Percentiles rank a stretch among this genome's conserved stretches.
phyloP scores from a whole-genome alignment of 2,797 vertebrate species.

The Adelosebastes latens region DNA sequence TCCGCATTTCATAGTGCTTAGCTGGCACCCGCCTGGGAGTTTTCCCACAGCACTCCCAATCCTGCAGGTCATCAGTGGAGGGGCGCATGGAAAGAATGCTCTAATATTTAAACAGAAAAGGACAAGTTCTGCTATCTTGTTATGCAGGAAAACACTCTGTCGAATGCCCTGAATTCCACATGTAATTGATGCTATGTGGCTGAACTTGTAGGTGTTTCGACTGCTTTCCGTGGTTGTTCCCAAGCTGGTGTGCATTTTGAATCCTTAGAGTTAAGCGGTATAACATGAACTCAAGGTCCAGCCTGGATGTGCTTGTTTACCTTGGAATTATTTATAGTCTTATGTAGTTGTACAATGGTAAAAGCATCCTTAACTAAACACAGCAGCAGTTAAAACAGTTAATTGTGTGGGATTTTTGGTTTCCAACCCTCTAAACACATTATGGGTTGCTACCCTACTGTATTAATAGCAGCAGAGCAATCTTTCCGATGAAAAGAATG shows the following conservation, averaged over 20 bases:
- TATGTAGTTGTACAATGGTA: conserved; percentile 20
- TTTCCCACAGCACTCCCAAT: conserved; percentile 79
- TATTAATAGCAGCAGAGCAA: conserved; percentile 66
- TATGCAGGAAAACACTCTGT: conserved; percentile 81
- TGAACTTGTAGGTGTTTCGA: conserved; percentile 72
- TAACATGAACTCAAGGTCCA: conserved; percentile 45
- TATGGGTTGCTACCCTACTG: conserved; percentile 10
- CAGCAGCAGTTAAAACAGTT: conserved; percentile 21
- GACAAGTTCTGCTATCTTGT: conserved; percentile 82
- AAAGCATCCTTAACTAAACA: conserved; percentile 35
- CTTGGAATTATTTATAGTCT: conserved; percentile 56
- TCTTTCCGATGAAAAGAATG: conserved; percentile 51
- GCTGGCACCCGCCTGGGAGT: conserved; percentile 63
- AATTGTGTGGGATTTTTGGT: conserved; percentile 46
- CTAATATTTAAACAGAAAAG: conserved; percentile 83
- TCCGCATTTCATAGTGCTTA: conserved; percentile 62
- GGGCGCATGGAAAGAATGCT: conserved; percentile 81
- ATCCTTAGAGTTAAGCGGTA: conserved; percentile 45
- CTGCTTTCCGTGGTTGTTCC: conserved; percentile 40
- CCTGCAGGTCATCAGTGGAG: conserved; percentile 70
- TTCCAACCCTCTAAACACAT: conserved; percentile 47
- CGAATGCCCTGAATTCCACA: conserved; percentile 88
- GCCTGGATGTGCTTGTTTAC: conserved; percentile 43
- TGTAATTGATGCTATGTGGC: conserved; percentile 85
- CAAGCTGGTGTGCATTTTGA: conserved; percentile 46